These are phyloP conservation scores for Drosophila picticornis DNA, from an alignment of 2,888 invertebrate species.

Conservation along the genomic window DNA sequence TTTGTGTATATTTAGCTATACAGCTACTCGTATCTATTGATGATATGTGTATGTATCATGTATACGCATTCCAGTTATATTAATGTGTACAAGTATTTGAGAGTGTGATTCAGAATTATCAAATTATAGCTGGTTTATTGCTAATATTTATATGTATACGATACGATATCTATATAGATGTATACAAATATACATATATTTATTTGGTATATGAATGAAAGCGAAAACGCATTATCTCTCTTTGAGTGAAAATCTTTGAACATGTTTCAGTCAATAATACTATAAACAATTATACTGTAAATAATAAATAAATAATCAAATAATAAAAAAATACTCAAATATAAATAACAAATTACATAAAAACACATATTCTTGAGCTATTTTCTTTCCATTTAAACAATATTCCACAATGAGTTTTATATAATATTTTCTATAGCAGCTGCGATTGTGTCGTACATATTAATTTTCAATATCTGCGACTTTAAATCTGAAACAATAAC, in stretches of 20 bases:
- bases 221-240: neutral
- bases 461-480: neutral
- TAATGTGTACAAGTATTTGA: neutral
- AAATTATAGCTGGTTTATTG: constrained; percentile 39
- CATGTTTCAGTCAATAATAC: neutral
- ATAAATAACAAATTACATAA: neutral
- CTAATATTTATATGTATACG: constrained; percentile 1
- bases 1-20: neutral
- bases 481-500: neutral
- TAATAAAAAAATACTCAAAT: neutral
- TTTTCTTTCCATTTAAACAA: neutral
- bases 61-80: neutral
- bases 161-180: neutral
- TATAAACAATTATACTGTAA: neutral
- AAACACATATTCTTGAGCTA: neutral
- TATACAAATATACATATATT: neutral
- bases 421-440: neutral
- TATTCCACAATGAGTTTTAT: neutral
- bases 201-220: neutral
- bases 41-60: constrained; percentile 1
- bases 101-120: constrained; percentile 16
- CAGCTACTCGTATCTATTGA: neutral
- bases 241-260: neutral
- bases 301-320: neutral
- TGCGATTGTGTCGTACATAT: neutral